Evolutionary conservation across 2,797 vertebrate species (phyloP).

Genomic region (Phylloscopus collybita): DNA sequence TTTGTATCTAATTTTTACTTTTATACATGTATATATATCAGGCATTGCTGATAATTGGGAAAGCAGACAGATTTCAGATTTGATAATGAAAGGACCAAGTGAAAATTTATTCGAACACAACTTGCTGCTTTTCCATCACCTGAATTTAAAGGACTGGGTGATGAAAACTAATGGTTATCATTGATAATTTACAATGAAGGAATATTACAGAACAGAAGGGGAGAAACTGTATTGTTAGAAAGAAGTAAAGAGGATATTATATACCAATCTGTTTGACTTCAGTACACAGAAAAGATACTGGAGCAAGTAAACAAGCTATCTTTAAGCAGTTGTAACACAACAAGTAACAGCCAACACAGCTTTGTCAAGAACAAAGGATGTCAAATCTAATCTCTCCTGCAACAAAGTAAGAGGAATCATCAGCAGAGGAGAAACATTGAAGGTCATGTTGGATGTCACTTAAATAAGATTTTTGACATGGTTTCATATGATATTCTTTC

Average conservation of each 20-base stretch:
- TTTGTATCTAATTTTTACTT: background rate
- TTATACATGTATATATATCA: background rate
- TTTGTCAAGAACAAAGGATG: slow-evolving; percentile 19
- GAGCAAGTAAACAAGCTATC: background rate
- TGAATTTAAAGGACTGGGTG: background rate
- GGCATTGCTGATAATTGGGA: background rate
- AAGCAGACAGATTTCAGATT: background rate
- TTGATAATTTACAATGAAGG: background rate
- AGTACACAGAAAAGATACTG: background rate
- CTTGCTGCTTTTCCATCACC: background rate
- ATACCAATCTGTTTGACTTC: background rate
- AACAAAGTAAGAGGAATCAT: background rate
- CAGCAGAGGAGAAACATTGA: background rate
- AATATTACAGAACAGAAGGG: background rate
- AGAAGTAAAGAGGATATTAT: background rate
- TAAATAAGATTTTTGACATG: background rate
- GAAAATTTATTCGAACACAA: background rate
- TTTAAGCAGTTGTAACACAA: background rate
- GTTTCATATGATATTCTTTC: background rate
- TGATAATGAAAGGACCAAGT: background rate
- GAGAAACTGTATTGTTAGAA: background rate
- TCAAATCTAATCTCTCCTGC: background rate
- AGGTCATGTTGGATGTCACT: background rate
- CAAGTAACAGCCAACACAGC: background rate
- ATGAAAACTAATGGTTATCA: background rate